Percentiles rank a stretch among this genome's conserved stretches.
phyloP scores from a whole-genome alignment of 1,140 invertebrate species.

The Drosophila burlai region DNA sequence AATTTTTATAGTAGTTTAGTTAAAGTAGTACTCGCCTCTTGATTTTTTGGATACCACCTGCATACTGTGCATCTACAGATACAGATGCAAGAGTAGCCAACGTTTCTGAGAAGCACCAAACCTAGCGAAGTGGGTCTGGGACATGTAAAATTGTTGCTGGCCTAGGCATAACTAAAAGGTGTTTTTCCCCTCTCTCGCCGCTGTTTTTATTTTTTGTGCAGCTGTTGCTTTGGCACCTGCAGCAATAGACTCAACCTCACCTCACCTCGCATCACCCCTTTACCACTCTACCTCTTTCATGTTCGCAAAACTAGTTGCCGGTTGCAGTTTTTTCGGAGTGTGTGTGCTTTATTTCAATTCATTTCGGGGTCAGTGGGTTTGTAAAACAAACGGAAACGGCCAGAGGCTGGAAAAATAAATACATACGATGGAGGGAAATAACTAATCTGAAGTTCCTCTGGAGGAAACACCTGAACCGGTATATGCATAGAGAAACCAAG shows the following conservation, averaged over 20 bases:
- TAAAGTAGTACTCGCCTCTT: neutral
- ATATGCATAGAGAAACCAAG: neutral
- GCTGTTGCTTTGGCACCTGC: constrained; percentile 59
- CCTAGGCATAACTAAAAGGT: constrained; percentile 53
- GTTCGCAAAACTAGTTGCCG: constrained; percentile 52
- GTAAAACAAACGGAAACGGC: constrained; percentile 55
- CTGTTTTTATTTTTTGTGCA: constrained; percentile 35
- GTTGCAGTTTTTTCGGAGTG: constrained; percentile 45
- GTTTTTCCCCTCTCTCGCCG: constrained; percentile 17
- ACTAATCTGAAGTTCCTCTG: constrained; percentile 46
- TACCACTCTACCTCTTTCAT: neutral
- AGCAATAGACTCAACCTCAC: constrained; percentile 28
- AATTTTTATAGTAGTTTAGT: neutral
- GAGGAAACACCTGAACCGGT: constrained; percentile 14
- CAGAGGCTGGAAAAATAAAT: constrained; percentile 18
- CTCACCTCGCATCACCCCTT: constrained; percentile 2
- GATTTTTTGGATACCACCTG: neutral
- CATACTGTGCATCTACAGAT: constrained; percentile 9
- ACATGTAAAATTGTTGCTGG: constrained; percentile 58
- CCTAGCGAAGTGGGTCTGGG: constrained; percentile 54
- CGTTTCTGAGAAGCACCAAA: constrained; percentile 20
- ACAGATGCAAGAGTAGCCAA: constrained; percentile 20
- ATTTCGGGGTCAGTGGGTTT: constrained; percentile 68
- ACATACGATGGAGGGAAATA: constrained; percentile 20
- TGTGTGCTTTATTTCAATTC: constrained; percentile 42